A percentile compares a stretch with the other conserved stretches of the same genome.
phyloP scores from a whole-genome alignment of 2,888 invertebrate species.

The Drosophila austrosaltans region DNA sequence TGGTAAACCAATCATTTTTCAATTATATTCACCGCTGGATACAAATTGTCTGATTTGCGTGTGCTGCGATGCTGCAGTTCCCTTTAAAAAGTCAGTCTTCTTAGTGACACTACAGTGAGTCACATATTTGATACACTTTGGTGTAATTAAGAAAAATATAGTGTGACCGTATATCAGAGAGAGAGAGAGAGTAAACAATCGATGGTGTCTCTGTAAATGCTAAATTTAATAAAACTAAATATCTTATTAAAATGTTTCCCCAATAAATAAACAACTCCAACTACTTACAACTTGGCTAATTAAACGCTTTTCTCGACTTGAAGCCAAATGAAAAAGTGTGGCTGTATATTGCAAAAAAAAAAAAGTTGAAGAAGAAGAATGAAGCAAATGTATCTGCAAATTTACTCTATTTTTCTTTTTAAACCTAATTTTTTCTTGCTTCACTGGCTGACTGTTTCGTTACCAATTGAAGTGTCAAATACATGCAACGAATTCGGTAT shows the following conservation, averaged over 20 bases:
- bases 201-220: too few relatives aligned
- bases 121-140: neutral
- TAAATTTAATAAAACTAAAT: too few relatives aligned
- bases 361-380: neutral
- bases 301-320: neutral
- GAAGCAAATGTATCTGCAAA: neutral
- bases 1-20: constrained; percentile 78
- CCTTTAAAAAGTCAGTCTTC: constrained; percentile 18
- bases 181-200: too few relatives aligned
- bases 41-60: constrained; percentile 78
- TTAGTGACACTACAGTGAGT: neutral
- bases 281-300: neutral
- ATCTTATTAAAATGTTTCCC: too few relatives aligned
- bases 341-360: neutral
- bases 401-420: constrained; percentile 3
- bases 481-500: constrained; percentile 34
- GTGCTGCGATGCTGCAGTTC: constrained; percentile 22
- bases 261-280: neutral
- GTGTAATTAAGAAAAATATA: too few relatives aligned
- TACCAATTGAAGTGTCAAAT: constrained; percentile 75
- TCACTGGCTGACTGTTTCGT: constrained; percentile 9
- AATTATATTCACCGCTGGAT: constrained; percentile 77
- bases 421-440: constrained; percentile 5
- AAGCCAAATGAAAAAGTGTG: neutral
- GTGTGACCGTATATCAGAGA: too few relatives aligned